phyloP scores from a whole-genome alignment of 2,888 invertebrate genomes.

The Xestobium rufovillosum region DNA sequence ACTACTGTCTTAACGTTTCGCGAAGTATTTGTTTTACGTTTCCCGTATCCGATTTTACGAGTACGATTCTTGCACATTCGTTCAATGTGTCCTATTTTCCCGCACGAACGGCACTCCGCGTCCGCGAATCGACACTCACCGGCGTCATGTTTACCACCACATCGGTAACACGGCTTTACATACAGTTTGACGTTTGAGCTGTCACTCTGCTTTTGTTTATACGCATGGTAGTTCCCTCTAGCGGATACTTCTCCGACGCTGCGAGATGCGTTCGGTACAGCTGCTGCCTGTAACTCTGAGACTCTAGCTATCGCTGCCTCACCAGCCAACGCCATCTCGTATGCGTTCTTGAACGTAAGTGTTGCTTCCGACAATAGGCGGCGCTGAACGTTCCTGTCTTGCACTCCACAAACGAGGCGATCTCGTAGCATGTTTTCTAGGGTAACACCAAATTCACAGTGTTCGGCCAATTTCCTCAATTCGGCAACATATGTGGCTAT shows the following conservation, averaged over 20 bases:
- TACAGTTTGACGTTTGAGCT: no score
- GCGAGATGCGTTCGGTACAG: no score
- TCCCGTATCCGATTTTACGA: no score
- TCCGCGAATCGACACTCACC: no score
- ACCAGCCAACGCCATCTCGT: constrained; percentile 3
- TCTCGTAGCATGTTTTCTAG: constrained; percentile 14
- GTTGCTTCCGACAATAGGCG: constrained; percentile 15
- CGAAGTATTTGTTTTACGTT: no score
- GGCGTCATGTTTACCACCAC: constrained; percentile 5
- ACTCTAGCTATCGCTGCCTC: constrained; percentile 7
- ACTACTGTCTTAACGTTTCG: no score
- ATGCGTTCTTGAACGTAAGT: constrained; percentile 13
- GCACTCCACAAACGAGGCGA: constrained; percentile 16
- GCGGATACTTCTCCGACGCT: no score
- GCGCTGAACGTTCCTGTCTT: constrained; percentile 14
- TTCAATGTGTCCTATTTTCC: constrained; percentile 9
- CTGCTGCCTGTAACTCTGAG: no score
- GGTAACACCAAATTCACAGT: constrained; percentile 12
- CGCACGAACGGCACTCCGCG: no score
- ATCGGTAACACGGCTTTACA: constrained; percentile 10
- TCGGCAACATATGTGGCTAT: not conserved
- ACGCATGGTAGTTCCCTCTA: no score
- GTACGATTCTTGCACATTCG: constrained; percentile 6
- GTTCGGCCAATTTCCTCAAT: constrained; percentile 3
- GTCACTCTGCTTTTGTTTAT: no score